phyloP scores from a whole-genome alignment of 2,888 invertebrate species.

The Philonicus albiceps region DNA sequence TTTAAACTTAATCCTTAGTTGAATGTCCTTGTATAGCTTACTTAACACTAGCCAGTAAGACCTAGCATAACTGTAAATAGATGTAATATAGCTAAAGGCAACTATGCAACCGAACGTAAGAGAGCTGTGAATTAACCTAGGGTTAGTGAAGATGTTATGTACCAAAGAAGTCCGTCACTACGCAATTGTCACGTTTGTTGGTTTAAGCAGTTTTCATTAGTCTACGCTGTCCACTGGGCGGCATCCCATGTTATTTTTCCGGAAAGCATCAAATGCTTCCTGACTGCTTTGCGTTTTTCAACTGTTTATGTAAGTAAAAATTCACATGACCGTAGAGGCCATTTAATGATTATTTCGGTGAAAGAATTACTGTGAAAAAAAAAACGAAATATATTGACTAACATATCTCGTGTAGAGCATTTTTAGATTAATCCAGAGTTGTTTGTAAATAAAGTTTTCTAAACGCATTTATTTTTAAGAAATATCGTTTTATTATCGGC shows the following conservation, averaged over 20 bases:
- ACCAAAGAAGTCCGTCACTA: constrained; percentile 10
- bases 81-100: not conserved
- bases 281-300: not conserved
- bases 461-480: constrained; percentile 19
- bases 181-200: constrained; percentile 9
- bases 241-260: not conserved
- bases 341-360: not conserved
- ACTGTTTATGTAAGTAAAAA: not conserved
- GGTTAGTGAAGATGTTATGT: constrained; percentile 28
- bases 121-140: constrained; percentile 39
- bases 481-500: not conserved
- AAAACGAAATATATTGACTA: not conserved
- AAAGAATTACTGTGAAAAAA: not conserved
- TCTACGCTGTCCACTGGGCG: not conserved
- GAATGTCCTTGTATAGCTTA: constrained; percentile 27
- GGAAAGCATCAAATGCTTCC: not conserved
- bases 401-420: constrained; percentile 30
- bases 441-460: constrained; percentile 36
- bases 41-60: constrained; percentile 19
- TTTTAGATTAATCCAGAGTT: constrained; percentile 3
- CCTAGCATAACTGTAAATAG: constrained; percentile 6
- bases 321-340: not conserved
- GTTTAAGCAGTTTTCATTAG: not conserved
- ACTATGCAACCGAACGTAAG: constrained; percentile 11
- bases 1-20: constrained; percentile 6